These are phyloP conservation scores for Gymnothorax reevesii DNA, from an alignment of 2,797 vertebrate genomes.

Conservation along the genomic window DNA sequence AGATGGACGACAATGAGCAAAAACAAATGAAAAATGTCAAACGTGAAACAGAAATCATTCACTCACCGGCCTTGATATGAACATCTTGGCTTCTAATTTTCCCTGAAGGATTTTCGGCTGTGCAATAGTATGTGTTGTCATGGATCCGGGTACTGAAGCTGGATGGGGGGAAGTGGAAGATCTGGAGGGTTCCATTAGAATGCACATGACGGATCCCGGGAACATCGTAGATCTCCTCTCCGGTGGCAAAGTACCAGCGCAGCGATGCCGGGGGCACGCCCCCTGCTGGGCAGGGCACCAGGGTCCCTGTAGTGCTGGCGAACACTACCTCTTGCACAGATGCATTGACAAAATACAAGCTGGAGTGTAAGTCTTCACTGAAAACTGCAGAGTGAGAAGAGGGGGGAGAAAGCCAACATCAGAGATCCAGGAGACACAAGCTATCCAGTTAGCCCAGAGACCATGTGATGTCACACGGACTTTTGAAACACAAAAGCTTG, in stretches of 20 bases:
- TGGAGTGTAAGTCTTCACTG: constrained; percentile 96
- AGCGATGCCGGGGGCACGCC: constrained; percentile 90
- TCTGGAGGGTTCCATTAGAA: constrained; percentile 98
- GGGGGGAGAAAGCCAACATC: constrained; percentile 20
- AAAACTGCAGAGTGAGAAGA: constrained; percentile 79
- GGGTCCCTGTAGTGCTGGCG: constrained; percentile 96
- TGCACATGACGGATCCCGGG: constrained; percentile 98
- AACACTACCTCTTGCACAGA: constrained; percentile 99
- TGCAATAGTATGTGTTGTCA: constrained; percentile 99
- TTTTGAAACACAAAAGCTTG: background rate
- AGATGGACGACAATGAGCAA: background rate
- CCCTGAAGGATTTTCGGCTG: constrained; percentile 99
- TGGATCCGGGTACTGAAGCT: constrained; percentile 99
- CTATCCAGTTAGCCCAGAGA: background rate
- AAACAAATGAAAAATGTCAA: background rate
- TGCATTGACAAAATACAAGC: constrained; percentile 99
- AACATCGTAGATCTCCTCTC: constrained; percentile 99
- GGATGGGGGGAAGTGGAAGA: constrained; percentile 98
- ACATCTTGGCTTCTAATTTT: constrained; percentile 99
- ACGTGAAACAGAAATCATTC: too few relatives aligned
- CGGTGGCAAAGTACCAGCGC: constrained; percentile 97
- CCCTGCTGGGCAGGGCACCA: constrained; percentile 97
- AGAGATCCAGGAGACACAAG: background rate
- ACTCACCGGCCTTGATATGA: constrained; percentile 99
- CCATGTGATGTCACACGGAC: background rate